Conservation (phyloP, 2,113 vertebrate species). For the Otocyon megalotis region DNA sequence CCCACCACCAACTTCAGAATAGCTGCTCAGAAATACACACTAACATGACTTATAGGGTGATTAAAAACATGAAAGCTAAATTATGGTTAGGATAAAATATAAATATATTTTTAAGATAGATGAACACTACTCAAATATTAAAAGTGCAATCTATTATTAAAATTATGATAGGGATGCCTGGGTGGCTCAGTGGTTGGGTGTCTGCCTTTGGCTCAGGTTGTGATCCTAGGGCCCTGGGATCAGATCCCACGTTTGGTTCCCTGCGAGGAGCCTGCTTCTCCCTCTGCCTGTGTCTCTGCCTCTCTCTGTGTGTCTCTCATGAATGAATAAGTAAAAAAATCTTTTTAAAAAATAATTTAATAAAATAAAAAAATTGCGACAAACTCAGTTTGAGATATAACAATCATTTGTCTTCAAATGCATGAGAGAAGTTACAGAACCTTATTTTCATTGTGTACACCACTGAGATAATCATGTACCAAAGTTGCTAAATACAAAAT, state of each 20-base stretch:
- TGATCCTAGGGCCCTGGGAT: no score
- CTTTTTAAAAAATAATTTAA: no score
- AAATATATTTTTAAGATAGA: neutral
- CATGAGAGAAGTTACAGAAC: neutral
- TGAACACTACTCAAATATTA: neutral
- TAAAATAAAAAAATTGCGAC: neutral
- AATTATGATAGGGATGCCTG: neutral
- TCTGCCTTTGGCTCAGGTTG: no score
- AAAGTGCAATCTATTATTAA: neutral
- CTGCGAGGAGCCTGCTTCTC: no score
- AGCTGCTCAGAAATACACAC: neutral
- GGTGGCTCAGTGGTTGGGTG: no score
- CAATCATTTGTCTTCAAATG: neutral
- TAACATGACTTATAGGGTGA: neutral
- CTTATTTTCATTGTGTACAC: neutral
- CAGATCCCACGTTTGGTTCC: no score
- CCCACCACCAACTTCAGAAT: neutral
- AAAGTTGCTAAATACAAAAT: neutral
- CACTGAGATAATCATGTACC: neutral
- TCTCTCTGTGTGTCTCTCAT: no score
- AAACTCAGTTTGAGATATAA: neutral
- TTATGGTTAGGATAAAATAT: neutral
- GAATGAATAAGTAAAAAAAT: no score
- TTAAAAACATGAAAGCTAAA: neutral
- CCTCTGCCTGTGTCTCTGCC: no score